Evolutionary conservation across 1,140 invertebrate species (phyloP).

Genomic region (Paralvinella palmiformis): DNA sequence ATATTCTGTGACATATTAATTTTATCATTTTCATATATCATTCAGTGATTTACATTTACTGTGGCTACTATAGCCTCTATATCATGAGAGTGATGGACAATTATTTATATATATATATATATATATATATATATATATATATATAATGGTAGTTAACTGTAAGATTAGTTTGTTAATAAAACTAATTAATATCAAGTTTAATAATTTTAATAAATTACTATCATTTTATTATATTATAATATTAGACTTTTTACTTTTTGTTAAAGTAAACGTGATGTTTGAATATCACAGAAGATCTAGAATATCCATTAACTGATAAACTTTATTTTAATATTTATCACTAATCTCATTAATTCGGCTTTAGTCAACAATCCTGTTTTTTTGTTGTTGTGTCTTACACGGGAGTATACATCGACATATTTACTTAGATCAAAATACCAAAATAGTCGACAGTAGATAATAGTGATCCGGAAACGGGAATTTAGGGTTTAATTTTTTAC

Average conservation of each 20-base stretch:
- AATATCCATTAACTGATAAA: not conserved
- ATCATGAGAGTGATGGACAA: not conserved
- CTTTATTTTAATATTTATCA: no score
- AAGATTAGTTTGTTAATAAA: no score
- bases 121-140: constrained; percentile 1
- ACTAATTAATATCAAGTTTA: no score
- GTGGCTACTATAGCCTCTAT: not conserved
- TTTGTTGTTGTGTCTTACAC: no score
- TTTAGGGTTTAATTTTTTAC: no score
- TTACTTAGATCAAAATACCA: no score
- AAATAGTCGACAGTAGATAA: no score
- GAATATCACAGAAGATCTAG: not conserved
- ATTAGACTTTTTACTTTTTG: not conserved
- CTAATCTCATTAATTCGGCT: no score
- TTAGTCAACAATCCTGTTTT: no score
- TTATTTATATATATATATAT: not conserved
- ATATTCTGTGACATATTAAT: not conserved
- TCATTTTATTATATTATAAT: not conserved
- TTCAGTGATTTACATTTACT: not conserved
- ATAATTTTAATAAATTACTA: not conserved
- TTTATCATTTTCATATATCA: not conserved
- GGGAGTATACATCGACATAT: no score
- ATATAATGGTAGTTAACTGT: not conserved
- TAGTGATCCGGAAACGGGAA: no score
- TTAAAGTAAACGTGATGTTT: not conserved